These are phyloP conservation scores for Monopterus albus DNA, from an alignment of 2,113 vertebrate genomes.

Conservation along the genomic window DNA sequence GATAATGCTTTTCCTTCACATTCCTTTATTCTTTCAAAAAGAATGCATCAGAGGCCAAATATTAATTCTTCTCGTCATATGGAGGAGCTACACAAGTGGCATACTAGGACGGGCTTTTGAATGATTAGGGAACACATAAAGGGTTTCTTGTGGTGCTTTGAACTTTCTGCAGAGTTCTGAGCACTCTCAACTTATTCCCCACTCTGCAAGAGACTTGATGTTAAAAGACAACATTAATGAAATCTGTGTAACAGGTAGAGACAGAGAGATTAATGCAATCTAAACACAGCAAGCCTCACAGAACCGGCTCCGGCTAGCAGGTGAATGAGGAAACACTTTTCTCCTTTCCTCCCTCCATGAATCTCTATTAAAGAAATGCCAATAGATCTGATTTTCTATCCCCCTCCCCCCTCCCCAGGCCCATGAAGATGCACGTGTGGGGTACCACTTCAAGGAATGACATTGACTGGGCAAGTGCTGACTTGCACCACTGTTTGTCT, in stretches of 20 bases:
- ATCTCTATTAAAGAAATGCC: slow-evolving; percentile 97
- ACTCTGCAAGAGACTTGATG: slow-evolving; percentile 81
- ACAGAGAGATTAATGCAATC: slow-evolving; percentile 80
- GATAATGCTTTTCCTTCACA: slow-evolving; percentile 85
- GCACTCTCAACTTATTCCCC: slow-evolving; percentile 81
- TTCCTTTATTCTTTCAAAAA: slow-evolving; percentile 85
- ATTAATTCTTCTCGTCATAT: slow-evolving; percentile 84
- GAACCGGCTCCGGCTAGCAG: slow-evolving; percentile 57
- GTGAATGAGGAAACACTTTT: slow-evolving; percentile 75
- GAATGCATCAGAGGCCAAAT: slow-evolving; percentile 87
- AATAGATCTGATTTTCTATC: slow-evolving; percentile 96
- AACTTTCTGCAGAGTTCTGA: slow-evolving; percentile 79
- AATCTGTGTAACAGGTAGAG: slow-evolving; percentile 82
- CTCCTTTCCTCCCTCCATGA: slow-evolving; percentile 86
- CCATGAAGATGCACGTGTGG: slow-evolving; percentile 90
- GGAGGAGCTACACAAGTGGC: slow-evolving; percentile 79
- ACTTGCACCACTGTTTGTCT: slow-evolving; percentile 99
- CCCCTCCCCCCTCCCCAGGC: slow-evolving; percentile 71
- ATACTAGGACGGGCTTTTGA: slow-evolving; percentile 81
- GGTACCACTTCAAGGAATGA: slow-evolving; percentile 97
- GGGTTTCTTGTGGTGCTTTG: slow-evolving; percentile 82
- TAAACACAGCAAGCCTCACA: slow-evolving; percentile 73
- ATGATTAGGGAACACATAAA: slow-evolving; percentile 86
- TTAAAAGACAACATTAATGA: slow-evolving; percentile 84
- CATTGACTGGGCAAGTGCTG: slow-evolving; percentile 99